Base-by-base conservation (phyloP, 2,797 vertebrate genomes). In the Diplodus sargus region DNA sequence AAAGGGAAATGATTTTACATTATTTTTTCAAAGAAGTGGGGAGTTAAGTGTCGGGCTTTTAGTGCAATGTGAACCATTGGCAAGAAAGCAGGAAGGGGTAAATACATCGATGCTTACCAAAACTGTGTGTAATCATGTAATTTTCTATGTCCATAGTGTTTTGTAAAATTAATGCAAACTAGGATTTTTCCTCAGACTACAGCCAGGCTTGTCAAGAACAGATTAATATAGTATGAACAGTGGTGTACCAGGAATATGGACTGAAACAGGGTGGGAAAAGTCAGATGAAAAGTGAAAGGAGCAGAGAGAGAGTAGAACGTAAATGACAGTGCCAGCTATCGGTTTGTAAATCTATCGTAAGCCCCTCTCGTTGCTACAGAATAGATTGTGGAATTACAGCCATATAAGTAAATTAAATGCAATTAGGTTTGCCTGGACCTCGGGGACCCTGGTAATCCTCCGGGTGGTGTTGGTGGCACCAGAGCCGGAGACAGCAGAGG, bases 391-490 rank as follows among this genome's bases (percentile, higher is more conserved):
- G 79, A 81, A 86, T 88, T 86, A 88, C 61, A 70, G 79, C 72
- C 82, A 82, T 78, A 80, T 84, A 89, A 92, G 83, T 86, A 83
- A 82, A 93, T 90, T 81, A 84, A 89, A 90, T 74, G 64, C 80
- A 88, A 83, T 92, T 87, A 86, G 83, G 82, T 81, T 75, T 25
- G 64, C 9, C 4, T 52, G 34, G 60, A 70, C 75, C 71, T 81
- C 73, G 9, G 84, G 72, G 80, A 66, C 30, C 62, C 53, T 69
- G 78, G 10, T 91, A 90, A 93, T 91, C 90, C 25, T 51, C 25
- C 76, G 12, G 54, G 49, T 75, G 66, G 72, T 87, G 87, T 78
- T 78, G 70, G 81, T 81, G 85, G 85, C 57, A 81, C 43, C 68
- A 53, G 81, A 47, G 59, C 22, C 3, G 23, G 74, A 67, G 59